These are phyloP conservation scores for Xenops minutus DNA, from an alignment of 2,797 vertebrate genomes.

Conservation along the genomic window DNA sequence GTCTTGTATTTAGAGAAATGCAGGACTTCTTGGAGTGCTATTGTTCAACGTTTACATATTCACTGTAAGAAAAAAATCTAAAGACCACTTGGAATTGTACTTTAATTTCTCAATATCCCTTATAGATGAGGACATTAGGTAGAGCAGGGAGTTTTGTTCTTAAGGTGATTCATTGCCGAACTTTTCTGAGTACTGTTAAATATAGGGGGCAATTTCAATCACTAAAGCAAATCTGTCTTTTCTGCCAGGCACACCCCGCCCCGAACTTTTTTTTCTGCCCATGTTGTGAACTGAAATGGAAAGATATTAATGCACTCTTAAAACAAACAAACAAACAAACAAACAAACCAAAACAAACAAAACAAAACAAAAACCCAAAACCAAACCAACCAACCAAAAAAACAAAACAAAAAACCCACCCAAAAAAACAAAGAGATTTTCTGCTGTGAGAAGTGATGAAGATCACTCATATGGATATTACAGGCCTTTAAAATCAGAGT, in stretches of 20 bases:
- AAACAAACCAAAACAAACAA: too few relatives aligned
- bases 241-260: not conserved
- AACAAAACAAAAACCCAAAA: too few relatives aligned
- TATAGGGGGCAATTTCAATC: not conserved
- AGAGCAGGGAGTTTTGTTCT: not conserved
- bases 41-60: not conserved
- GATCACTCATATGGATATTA: not conserved
- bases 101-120: not conserved
- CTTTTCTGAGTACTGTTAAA: not conserved
- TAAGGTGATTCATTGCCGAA: not conserved
- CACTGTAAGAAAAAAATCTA: not conserved
- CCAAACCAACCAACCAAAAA: too few relatives aligned
- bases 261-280: not conserved
- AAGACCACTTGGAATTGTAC: not conserved
- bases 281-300: not conserved
- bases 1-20: not conserved
- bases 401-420: too few relatives aligned
- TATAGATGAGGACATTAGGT: not conserved
- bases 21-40: not conserved
- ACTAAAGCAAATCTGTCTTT: not conserved
- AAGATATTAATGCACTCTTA: not conserved
- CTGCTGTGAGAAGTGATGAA: not conserved
- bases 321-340: not conserved
- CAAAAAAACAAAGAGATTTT: not conserved
- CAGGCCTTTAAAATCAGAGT: not conserved